Evolutionary conservation across 2,888 invertebrate species (phyloP), one percentile per base, ranked within the genome.

Genomic region (Cantharis lateralis): DNA sequence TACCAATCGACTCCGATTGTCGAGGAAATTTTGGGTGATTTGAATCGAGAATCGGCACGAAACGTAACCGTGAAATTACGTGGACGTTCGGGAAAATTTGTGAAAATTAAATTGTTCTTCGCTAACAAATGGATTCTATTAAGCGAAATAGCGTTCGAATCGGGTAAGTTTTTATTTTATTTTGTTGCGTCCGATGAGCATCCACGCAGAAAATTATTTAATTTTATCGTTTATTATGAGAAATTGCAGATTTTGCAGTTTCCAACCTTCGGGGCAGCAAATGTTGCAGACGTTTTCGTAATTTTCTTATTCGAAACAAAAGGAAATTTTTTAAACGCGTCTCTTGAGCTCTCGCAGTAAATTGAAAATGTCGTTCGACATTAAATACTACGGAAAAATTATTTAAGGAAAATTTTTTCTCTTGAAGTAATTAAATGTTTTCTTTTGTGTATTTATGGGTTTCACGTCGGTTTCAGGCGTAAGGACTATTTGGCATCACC

Each of bases 71-170:
- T 97, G 68, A 92, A 93, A 72, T 90, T 97, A 69, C 92, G 93
- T 81, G 92, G 94, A 84, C 91, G 93, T 78, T 91, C 95, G 1
- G 97, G 94, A 0, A 92, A 91, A 84, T 95, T 93, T 86, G 91
- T 97, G 81, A 93, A 93, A 90, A 85, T 95, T 83, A 91, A 93
- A 83, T 90, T 97, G 15, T 92, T 91, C 84, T 96, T 96, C 86
- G 93, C 93, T 79, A 91, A 94, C 81, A 93, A 94, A 85, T 97
- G 97, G 97, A 93, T 97, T 79, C 91, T 97, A 81, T 91, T 98
- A 84, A 96, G 96, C 88, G 97, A 98, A 89, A 91, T 97, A 82
- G 92, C 93, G 62, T 97, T 97, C 86, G 93, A 93, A 82, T 95
- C 96, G 77, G 90, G 95, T 94, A 88, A 91, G 91, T 75, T 70